phyloP scores from a whole-genome alignment of 1,140 invertebrate genomes.

The Trichoplusia ni region DNA sequence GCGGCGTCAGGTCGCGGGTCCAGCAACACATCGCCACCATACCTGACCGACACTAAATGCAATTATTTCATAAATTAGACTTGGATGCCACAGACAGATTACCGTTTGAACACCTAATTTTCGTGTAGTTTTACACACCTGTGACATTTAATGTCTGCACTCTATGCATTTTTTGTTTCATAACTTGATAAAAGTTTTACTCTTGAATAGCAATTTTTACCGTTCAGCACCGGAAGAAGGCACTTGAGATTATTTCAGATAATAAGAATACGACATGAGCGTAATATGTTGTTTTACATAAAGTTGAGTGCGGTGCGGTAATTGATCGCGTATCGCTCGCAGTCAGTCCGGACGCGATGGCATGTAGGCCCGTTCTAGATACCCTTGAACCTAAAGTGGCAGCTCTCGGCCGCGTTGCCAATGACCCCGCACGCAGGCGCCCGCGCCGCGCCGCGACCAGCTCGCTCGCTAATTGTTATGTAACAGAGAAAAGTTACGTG shows the following conservation, averaged over 20 bases:
- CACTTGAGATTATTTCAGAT: too few species aligned
- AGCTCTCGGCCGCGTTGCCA: slow-evolving; percentile 75
- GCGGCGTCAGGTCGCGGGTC: too few species aligned
- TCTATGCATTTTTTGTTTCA: too few species aligned
- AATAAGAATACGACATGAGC: background rate
- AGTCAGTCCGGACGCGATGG: background rate
- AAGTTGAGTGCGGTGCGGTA: background rate
- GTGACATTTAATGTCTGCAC: background rate
- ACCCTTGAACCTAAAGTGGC: slow-evolving; percentile 79
- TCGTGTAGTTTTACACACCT: background rate
- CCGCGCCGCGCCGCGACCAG: slow-evolving; percentile 47
- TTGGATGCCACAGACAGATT: slow-evolving; percentile 17
- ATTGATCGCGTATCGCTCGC: background rate
- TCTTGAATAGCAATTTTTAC: too few species aligned
- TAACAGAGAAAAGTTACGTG: slow-evolving; percentile 66
- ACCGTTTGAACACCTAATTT: slow-evolving; percentile 5
- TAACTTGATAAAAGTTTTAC: too few species aligned
- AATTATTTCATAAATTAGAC: slow-evolving; percentile 18
- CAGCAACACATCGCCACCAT: too few species aligned
- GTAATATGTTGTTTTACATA: background rate
- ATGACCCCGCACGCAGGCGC: slow-evolving; percentile 67
- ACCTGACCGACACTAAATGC: slow-evolving; percentile 1
- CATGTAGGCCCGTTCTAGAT: slow-evolving; percentile 68
- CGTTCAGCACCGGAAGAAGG: too few species aligned
- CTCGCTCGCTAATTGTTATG: slow-evolving; percentile 76